Evolutionary conservation across 2,888 invertebrate genomes (phyloP).

Genomic region (Sympetrum striolatum): DNA sequence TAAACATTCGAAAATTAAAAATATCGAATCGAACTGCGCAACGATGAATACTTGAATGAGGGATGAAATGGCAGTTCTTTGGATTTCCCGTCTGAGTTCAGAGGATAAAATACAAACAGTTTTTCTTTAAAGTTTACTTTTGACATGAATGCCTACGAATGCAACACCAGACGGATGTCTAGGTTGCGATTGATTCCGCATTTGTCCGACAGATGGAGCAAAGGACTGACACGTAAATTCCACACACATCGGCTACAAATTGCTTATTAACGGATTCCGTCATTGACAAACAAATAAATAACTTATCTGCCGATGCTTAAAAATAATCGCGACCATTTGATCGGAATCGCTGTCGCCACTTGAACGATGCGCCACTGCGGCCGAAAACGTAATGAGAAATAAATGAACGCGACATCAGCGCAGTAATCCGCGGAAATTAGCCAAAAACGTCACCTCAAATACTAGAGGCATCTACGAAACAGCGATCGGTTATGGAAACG

Average conservation of each 20-base stretch:
- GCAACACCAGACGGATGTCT: background rate
- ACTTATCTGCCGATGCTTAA: background rate
- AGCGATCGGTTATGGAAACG: no score
- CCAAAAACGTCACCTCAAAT: no score
- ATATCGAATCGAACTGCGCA: no score
- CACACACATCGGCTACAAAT: background rate
- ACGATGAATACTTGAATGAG: no score
- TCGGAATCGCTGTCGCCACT: background rate
- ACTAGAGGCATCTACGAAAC: no score
- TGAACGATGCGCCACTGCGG: no score
- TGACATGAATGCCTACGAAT: constrained; percentile 5
- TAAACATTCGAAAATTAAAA: no score
- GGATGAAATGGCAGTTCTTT: no score
- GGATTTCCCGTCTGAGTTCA: no score
- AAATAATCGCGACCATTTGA: background rate
- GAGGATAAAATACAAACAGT: background rate
- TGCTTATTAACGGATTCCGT: constrained; percentile 5
- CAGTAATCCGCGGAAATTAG: no score
- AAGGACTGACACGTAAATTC: background rate
- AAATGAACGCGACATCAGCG: no score
- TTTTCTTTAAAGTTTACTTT: background rate
- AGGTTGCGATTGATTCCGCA: background rate
- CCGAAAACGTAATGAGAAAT: no score
- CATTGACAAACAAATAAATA: background rate
- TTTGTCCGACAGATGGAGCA: background rate